Base-by-base conservation (phyloP, 2,113 vertebrate genomes). In the Picathartes gymnocephalus region DNA sequence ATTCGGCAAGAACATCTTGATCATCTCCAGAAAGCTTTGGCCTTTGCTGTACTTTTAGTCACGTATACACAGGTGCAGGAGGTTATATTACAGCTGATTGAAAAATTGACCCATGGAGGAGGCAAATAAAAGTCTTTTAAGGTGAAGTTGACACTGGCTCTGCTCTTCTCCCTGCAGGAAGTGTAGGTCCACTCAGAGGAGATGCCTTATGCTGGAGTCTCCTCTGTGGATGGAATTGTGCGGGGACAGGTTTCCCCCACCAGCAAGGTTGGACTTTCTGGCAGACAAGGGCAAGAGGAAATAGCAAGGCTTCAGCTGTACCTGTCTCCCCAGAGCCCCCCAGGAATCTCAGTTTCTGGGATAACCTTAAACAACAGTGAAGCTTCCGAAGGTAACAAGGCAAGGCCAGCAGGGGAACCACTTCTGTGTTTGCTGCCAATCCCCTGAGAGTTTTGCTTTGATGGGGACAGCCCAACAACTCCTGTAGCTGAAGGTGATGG, bases 281-380 rank as follows among this genome's bases (percentile, higher is more conserved):
- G 40, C 37, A 70, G 23, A 28, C 3, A 45, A 82, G 12, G 8
- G 5, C 44, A 81, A 16, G 10, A 42, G 17, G 17, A 51, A 70
- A 31, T 1, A 70, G 4, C 15, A 79, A 61, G 1, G 13, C n/a
- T 82, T 56, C 61, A 71, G 9, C n/a, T 77, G 11, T 9, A 1
- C 17, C 47, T 40, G 11, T 22, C 11, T 42, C 31, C 47, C 47
- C 31, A 11, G 39, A 62, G 10, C 3, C 2, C 27, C 19, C 12
- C 48, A 30, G 2, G 14, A 21, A 40, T 64, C 58, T 64, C 19
- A 11, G 1, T 40, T 18, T 12, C 24, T 39, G 47, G 28, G n/a
- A 40, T 17, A 40, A 28, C 35, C 44, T 81, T 20, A 31, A 24
- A 51, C 11, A 23, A 25, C 0, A 0, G 0, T 10, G 56, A 65